Evolutionary conservation across 2,113 vertebrate genomes (phyloP).

Genomic region (Rhinopithecus roxellana): DNA sequence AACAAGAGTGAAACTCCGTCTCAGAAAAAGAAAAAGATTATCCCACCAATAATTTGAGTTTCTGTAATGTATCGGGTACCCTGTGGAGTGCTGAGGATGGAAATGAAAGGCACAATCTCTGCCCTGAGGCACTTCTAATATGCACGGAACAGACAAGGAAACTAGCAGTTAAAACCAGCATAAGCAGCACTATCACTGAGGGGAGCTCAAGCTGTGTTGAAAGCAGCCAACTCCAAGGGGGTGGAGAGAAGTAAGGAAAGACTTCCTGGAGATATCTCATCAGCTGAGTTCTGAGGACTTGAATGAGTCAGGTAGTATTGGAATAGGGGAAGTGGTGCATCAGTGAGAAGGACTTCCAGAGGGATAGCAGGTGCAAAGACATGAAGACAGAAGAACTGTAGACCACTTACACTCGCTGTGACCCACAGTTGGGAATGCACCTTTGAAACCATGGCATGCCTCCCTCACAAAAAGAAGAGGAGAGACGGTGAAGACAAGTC

Average conservation of each 20-base stretch:
- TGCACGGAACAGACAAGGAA: neutral
- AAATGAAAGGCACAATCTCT: neutral
- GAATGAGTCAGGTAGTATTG: too few relatives aligned
- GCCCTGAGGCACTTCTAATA: neutral
- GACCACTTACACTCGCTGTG: neutral
- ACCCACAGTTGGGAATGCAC: neutral
- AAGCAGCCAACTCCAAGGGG: neutral
- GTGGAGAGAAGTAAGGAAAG: neutral
- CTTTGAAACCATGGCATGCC: neutral
- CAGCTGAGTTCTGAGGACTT: neutral
- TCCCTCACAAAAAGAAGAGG: neutral
- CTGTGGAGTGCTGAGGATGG: neutral
- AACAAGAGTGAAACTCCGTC: neutral
- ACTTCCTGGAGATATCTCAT: neutral
- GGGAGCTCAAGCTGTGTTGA: neutral
- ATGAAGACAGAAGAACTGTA: too few relatives aligned
- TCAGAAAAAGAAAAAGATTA: neutral
- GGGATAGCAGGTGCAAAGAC: neutral
- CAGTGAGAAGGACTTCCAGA: neutral
- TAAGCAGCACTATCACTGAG: accelerated
- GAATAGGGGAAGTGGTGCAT: neutral
- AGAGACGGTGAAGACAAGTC: neutral
- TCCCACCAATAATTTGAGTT: neutral
- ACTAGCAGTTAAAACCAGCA: neutral
- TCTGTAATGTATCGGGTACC: neutral